phyloP scores from a whole-genome alignment of 2,797 vertebrate genomes.

The Catamblyrhynchus diadema region DNA sequence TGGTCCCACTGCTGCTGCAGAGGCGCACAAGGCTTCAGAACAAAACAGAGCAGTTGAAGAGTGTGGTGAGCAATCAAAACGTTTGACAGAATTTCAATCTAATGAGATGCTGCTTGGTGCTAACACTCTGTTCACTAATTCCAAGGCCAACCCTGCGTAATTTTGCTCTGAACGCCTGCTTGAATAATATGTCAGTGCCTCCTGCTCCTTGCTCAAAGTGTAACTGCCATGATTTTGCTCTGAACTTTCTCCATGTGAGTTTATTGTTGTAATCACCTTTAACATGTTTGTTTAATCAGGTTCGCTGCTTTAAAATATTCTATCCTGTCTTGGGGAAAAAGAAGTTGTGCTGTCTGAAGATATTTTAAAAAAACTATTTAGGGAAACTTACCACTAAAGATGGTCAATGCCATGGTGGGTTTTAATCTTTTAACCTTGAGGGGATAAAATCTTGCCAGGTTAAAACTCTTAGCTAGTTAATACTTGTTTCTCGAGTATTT shows the following conservation, averaged over 20 bases:
- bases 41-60: conserved; percentile 76
- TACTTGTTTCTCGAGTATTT: neutral
- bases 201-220: conserved; percentile 62
- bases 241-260: conserved; percentile 48
- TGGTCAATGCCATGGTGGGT: neutral
- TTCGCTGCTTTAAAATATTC: conserved; percentile 27
- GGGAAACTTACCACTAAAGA: conserved; percentile 32
- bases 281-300: conserved; percentile 47
- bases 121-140: conserved; percentile 74
- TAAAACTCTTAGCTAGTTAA: neutral
- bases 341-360: neutral
- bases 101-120: conserved; percentile 68
- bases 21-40: conserved; percentile 77
- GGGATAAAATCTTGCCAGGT: neutral
- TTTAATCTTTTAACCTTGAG: neutral
- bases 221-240: conserved; percentile 64
- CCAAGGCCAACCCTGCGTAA: conserved; percentile 55
- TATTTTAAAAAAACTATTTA: neutral
- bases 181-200: conserved; percentile 60
- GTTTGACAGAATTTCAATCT: conserved; percentile 45
- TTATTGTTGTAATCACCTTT: conserved; percentile 31
- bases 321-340: neutral
- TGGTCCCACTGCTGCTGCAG: conserved; percentile 74
- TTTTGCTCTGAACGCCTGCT: conserved; percentile 75
- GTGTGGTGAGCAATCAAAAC: conserved; percentile 87